Evolutionary conservation across 2,888 invertebrate species (phyloP).

Genomic region (Trissoscelio sp.): DNA sequence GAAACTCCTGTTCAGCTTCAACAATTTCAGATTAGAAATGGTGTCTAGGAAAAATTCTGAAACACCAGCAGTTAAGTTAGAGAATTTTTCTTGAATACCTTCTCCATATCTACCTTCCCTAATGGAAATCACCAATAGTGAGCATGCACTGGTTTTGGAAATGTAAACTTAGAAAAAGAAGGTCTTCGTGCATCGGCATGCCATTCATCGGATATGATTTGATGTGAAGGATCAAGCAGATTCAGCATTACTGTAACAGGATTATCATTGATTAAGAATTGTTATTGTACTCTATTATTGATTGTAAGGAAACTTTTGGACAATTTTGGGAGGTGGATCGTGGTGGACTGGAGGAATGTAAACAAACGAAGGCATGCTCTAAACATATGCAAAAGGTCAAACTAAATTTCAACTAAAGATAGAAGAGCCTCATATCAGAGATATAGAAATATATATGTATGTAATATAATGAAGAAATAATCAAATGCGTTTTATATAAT

Average conservation of each 20-base stretch:
- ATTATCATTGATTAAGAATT: too few relatives aligned
- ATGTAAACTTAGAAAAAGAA: too few relatives aligned
- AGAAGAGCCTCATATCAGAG: constrained; percentile 83
- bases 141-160: constrained; percentile 21
- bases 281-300: too few relatives aligned
- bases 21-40: too few relatives aligned
- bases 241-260: constrained; percentile 72
- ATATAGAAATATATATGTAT: constrained; percentile 80
- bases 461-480: constrained; percentile 74
- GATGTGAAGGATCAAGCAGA: constrained; percentile 69
- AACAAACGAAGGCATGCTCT: constrained; percentile 83
- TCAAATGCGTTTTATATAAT: constrained; percentile 74
- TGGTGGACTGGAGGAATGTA: constrained; percentile 75
- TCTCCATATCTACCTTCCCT: too few relatives aligned
- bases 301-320: too few relatives aligned
- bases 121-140: too few relatives aligned
- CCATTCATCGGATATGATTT: constrained; percentile 78
- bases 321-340: constrained; percentile 37
- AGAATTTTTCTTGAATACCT: too few relatives aligned
- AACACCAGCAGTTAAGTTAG: too few relatives aligned
- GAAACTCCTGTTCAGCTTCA: too few relatives aligned
- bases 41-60: too few relatives aligned
- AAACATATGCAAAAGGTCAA: constrained; percentile 84
- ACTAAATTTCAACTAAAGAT: constrained; percentile 83
- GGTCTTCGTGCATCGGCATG: constrained; percentile 81